These are phyloP conservation scores for Speoplatyrhinus poulsoni DNA, from an alignment of 2,113 vertebrate species.

Conservation along the genomic window DNA sequence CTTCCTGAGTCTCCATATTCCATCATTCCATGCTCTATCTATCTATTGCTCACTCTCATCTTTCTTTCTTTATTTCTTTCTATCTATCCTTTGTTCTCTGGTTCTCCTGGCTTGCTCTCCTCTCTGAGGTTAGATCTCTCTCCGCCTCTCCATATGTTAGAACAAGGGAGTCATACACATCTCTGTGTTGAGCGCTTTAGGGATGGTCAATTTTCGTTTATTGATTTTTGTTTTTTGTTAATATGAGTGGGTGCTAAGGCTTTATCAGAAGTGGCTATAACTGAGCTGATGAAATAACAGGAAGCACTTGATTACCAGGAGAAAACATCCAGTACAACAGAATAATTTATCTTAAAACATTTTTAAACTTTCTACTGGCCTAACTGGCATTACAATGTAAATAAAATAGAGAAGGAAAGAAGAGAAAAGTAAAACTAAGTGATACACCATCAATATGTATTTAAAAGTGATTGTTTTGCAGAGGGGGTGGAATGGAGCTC, in stretches of 20 bases:
- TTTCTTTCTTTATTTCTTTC: conserved; percentile 11
- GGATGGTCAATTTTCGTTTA: conserved; percentile 39
- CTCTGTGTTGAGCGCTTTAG: conserved; percentile 47
- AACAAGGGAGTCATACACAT: conserved; percentile 41
- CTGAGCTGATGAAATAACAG: conserved; percentile 2
- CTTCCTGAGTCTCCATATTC: conserved; percentile 24
- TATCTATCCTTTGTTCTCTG: conserved; percentile 17
- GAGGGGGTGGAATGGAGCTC: conserved; percentile 19
- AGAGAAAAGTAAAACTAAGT: too few species aligned
- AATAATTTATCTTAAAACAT: not conserved
- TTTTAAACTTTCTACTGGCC: too few species aligned
- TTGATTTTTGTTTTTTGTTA: conserved; percentile 45
- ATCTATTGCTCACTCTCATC: conserved; percentile 30
- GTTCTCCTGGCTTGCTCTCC: not conserved
- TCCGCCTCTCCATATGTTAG: conserved; percentile 47
- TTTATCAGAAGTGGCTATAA: conserved; percentile 14
- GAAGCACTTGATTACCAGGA: too few species aligned
- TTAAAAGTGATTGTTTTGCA: conserved; percentile 42
- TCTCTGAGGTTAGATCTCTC: conserved; percentile 23
- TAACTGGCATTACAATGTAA: not conserved
- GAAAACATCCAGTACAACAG: conserved; percentile 3
- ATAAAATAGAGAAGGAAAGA: not conserved
- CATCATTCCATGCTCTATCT: not conserved
- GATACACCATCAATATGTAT: conserved; percentile 4
- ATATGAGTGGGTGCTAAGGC: conserved; percentile 21